Percentiles rank a stretch among this genome's conserved stretches.
Conservation (phyloP, 2,113 vertebrate genomes). For the Carettochelys insculpta region DNA sequence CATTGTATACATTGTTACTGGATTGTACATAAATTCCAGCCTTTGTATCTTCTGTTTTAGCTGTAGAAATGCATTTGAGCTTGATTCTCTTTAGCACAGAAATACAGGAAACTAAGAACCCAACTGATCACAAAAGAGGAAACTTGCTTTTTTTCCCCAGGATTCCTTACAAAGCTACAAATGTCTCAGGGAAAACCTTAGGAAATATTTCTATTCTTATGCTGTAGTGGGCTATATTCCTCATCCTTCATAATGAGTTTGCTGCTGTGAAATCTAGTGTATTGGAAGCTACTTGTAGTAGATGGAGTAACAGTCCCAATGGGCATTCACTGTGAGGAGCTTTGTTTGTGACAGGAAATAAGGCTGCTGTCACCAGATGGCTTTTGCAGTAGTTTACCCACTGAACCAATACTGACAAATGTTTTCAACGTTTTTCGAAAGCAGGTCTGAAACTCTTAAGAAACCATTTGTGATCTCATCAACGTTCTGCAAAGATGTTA, state of each 20-base stretch:
- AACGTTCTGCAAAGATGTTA: rapidly evolving
- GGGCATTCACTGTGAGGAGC: neutral
- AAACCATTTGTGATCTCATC: rapidly evolving
- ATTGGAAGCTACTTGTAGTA: rapidly evolving
- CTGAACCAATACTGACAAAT: neutral
- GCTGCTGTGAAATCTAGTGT: rapidly evolving
- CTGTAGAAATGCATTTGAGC: neutral
- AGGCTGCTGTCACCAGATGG: neutral
- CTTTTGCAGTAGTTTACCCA: neutral
- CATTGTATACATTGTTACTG: rapidly evolving
- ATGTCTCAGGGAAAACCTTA: neutral
- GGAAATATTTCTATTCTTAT: neutral
- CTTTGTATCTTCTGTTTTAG: neutral
- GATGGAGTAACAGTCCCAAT: rapidly evolving
- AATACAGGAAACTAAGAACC: neutral
- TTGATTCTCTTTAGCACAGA: neutral
- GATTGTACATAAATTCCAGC: neutral
- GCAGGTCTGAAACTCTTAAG: neutral
- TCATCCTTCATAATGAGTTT: neutral
- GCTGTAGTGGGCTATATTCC: neutral
- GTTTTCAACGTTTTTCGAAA: neutral
- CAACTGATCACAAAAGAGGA: neutral
- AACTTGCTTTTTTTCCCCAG: neutral
- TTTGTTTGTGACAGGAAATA: neutral
- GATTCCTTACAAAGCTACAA: neutral